These are phyloP conservation scores for Macrostomum cliftonense DNA, from an alignment of 2,888 invertebrate genomes.

Conservation along the genomic window DNA sequence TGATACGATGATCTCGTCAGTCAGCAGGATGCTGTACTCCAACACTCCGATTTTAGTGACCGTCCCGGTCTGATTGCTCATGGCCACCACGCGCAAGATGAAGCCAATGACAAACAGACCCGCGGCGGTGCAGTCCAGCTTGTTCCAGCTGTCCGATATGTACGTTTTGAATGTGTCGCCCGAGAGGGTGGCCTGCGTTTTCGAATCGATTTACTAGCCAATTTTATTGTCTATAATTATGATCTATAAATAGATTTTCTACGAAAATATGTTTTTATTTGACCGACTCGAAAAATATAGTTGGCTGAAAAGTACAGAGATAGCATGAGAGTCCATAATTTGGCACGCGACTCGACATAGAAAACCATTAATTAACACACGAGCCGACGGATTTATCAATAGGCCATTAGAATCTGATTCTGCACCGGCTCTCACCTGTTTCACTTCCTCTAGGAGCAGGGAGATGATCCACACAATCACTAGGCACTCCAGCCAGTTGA, in stretches of 20 bases:
- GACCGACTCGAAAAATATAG: no score
- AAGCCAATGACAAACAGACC: slow-evolving; percentile 25
- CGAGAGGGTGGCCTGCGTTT: slow-evolving; percentile 5
- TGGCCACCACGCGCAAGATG: slow-evolving; percentile 17
- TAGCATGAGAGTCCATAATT: no score
- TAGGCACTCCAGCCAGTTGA: slow-evolving; percentile 20
- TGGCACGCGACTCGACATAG: no score
- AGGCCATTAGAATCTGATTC: no score
- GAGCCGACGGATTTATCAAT: no score
- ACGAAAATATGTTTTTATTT: no score
- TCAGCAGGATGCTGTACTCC: slow-evolving; percentile 1
- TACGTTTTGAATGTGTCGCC: slow-evolving; percentile 24
- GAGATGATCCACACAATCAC: slow-evolving; percentile 31
- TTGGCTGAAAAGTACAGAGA: no score
- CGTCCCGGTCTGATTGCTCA: not conserved
- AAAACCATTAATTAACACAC: no score
- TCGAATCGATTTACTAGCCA: no score
- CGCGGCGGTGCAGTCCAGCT: slow-evolving; percentile 27
- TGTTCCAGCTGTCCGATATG: slow-evolving; percentile 32
- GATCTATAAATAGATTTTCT: no score
- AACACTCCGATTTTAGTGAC: not conserved
- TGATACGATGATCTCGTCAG: slow-evolving; percentile 4
- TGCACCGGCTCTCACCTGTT: slow-evolving; percentile 17
- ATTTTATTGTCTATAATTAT: no score
- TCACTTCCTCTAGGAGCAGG: slow-evolving; percentile 27